Base-by-base conservation (phyloP, 2,888 invertebrate species). In the Drosophila falleni region DNA sequence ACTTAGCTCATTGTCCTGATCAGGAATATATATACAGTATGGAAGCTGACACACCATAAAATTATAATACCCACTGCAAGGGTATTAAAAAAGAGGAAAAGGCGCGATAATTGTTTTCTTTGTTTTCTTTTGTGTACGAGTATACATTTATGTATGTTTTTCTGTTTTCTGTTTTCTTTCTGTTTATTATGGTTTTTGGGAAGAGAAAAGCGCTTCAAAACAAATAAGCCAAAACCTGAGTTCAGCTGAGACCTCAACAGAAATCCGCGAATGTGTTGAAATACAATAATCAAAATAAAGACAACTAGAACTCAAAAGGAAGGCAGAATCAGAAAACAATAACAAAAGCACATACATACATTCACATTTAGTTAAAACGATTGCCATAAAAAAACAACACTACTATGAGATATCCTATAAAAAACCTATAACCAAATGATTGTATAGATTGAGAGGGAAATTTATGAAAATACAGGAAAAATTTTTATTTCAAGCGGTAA, bases 281-380 rank as follows among this genome's bases (percentile, higher is more conserved):
- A 55, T 41, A 56, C 54, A 46, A 66, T 49, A 71, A 73, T 71
- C 67, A 59, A 82, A 86, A 71, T 69, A 82, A 69, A 74, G 26
- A 65, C 74, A 68, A 78, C 63, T 69, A 50, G n/a, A 42, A 46
- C 13, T 35, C 42, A 56, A 29, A 44, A 19, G 41, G 44, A 49
- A 50, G 49, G 37, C 16, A 41, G 41, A 47, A 56, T 13, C n/a
- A 26, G 15, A 15, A 13, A 16, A 47, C 15, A 26, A 26, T 8
- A 47, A n/a, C 5, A 33, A n/a, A 42, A 41, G 11, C 39, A 16
- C 15, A 16, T 9, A 16, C 39, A 39, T n/a, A n/a, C 39, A 39
- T 39, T 39, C 15, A 9, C 15, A 39, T 8, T 37, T 9, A 15
- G 23, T n/a, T 19, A 8, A 51, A 26, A 15, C 23, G 37, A 50